Evolutionary conservation across 2,888 invertebrate genomes (phyloP).

Genomic region (Sminthurinus aureus): DNA sequence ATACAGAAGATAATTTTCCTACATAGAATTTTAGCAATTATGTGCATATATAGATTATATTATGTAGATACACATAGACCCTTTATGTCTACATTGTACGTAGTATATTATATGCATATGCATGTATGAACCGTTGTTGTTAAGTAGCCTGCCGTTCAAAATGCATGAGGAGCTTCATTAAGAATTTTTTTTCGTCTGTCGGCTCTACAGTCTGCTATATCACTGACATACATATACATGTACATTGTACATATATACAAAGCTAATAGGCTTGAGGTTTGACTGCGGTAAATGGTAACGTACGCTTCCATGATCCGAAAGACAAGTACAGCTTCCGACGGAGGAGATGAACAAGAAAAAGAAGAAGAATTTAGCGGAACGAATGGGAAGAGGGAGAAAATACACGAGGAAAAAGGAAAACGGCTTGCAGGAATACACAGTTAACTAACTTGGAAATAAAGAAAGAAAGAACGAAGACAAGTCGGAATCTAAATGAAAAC

Average conservation of each 20-base stretch:
- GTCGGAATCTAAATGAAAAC: conserved; percentile 36
- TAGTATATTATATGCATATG: not conserved
- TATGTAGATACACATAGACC: not conserved
- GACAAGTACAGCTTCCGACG: conserved; percentile 30
- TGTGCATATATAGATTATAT: not conserved
- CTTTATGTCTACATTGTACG: not conserved
- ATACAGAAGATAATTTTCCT: too few relatives aligned
- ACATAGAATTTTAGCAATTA: too few relatives aligned
- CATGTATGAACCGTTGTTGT: not conserved
- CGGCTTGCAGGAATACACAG: not conserved
- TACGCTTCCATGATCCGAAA: conserved; percentile 26
- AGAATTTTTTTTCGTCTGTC: conserved; percentile 26
- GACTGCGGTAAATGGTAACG: conserved; percentile 13
- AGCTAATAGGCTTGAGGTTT: conserved; percentile 8
- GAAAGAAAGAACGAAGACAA: conserved; percentile 8
- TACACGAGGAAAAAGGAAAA: not conserved
- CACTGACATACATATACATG: too few relatives aligned
- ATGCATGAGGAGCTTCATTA: conserved; percentile 34
- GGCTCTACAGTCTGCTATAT: not conserved
- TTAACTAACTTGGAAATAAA: not conserved
- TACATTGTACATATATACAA: too few relatives aligned
- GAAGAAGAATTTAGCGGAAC: conserved; percentile 40
- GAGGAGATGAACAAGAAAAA: conserved; percentile 27
- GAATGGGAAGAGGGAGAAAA: conserved; percentile 39
- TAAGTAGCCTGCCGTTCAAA: conserved; percentile 27